These are phyloP conservation scores for Buphagus erythrorhynchus DNA, from an alignment of 2,797 vertebrate genomes.

Conservation along the genomic window DNA sequence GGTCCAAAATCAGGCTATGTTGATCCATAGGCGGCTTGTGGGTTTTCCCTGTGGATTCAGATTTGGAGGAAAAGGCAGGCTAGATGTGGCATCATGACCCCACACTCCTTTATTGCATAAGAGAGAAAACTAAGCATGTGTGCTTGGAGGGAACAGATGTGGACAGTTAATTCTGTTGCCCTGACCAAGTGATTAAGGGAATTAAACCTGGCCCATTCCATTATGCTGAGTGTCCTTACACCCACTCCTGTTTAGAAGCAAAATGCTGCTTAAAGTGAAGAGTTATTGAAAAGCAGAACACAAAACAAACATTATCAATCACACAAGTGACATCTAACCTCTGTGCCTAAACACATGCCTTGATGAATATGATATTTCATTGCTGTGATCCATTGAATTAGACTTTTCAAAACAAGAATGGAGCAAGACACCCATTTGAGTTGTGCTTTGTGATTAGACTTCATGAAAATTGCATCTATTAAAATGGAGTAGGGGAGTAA, in stretches of 20 bases:
- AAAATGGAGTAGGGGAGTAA: background rate
- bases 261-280: constrained; percentile 69
- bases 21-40: background rate
- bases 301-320: constrained; percentile 76
- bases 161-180: constrained; percentile 79
- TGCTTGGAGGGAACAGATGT: constrained; percentile 75
- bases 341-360: constrained; percentile 64
- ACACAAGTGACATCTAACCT: constrained; percentile 73
- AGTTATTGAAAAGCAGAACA: constrained; percentile 70
- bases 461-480: constrained; percentile 44
- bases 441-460: constrained; percentile 40
- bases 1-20: background rate
- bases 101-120: constrained; percentile 52
- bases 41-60: background rate
- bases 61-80: background rate
- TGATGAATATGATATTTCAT: constrained; percentile 49
- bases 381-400: constrained; percentile 57
- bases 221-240: constrained; percentile 77
- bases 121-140: constrained; percentile 51
- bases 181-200: constrained; percentile 80
- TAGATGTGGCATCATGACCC: constrained; percentile 34
- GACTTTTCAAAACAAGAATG: constrained; percentile 29
- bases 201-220: constrained; percentile 80
- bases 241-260: constrained; percentile 71
- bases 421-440: constrained; percentile 11